Evolutionary conservation across 2,113 vertebrate genomes (phyloP), one percentile per base, ranked within the genome.

Genomic region (Cololabis saira): DNA sequence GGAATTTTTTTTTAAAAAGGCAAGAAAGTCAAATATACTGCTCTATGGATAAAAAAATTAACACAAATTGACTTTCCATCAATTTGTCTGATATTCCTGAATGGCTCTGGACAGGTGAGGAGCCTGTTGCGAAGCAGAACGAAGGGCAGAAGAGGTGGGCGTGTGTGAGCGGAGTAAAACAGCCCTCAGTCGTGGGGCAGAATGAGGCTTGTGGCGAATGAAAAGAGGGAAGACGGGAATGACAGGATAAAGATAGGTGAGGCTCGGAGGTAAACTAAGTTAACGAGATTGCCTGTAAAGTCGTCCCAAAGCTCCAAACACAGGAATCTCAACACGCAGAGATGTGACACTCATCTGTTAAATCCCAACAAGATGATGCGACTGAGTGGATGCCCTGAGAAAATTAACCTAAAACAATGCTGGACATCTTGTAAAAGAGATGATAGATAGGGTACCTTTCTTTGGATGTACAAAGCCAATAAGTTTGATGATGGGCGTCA

Each of bases 161-260:
- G 61, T 76, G 67, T 68, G 64, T 61, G 58, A 57, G 69, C 22
- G 1, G 54, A 64, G 60, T 41, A 51, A 81, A 79, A 58, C 6
- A 10, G 64, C 52, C 54, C 90, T 82, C 64, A 89, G 91, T 83
- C 92, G 88, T 79, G 91, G 86, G 68, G 92, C 90, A 60, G 89
- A 75, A 48, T 81, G 78, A 78, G 55, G 89, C 71, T 76, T 67
- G 81, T 64, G 43, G 86, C 90, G 67, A 93, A 88, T 90, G 90
- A 84, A 70, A 77, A 71, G 60, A 67, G 76, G 73, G 52, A 78
- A 71, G 81, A 83, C 50, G 13, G 58, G 62, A 53, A 69, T 68
- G 67, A 80, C 56, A 24, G 59, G 67, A 73, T 66, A 49, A 75
- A 57, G 74, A 79, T 50, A 83, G 85, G 62, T 73, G 81, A 69